These are phyloP conservation scores for Drosophila navojoa DNA, from an alignment of 1,140 invertebrate genomes.

Conservation along the genomic window DNA sequence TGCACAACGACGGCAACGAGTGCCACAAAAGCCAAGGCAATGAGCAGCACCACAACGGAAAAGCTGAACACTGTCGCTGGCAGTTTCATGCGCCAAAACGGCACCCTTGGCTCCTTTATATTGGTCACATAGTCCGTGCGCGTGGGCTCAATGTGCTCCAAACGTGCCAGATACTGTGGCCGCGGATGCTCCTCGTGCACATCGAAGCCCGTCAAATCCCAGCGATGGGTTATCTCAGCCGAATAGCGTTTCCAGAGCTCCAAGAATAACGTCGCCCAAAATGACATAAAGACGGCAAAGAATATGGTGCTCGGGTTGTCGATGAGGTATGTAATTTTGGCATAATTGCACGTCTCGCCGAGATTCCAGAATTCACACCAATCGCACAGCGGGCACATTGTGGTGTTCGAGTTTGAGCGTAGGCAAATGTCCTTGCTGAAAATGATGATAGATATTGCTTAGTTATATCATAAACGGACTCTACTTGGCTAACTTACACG, in stretches of 20 bases:
- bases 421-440: conserved; percentile 93
- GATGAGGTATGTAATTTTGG: conserved; percentile 96
- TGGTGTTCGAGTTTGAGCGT: conserved; percentile 84
- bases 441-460: conserved; percentile 5
- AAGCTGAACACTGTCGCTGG: conserved; percentile 93
- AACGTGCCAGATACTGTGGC: conserved; percentile 90
- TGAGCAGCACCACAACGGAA: conserved; percentile 92
- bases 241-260: conserved; percentile 98
- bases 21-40: conserved; percentile 91
- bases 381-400: conserved; percentile 95
- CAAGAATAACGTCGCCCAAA: conserved; percentile 95
- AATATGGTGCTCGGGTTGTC: conserved; percentile 97
- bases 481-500: conserved; percentile 85
- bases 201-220: conserved; percentile 95
- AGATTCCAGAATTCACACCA: conserved; percentile 95
- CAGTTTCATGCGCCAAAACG: conserved; percentile 94
- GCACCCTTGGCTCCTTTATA: conserved; percentile 91
- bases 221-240: conserved; percentile 94
- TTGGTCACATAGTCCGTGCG: conserved; percentile 89
- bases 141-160: conserved; percentile 89
- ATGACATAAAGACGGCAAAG: conserved; percentile 98
- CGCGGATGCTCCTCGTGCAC: conserved; percentile 94
- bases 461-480: not conserved
- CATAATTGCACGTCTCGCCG: conserved; percentile 93
- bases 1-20: conserved; percentile 96